Evolutionary conservation across 1,140 invertebrate genomes (phyloP).

Genomic region (Cotesia vestalis): DNA sequence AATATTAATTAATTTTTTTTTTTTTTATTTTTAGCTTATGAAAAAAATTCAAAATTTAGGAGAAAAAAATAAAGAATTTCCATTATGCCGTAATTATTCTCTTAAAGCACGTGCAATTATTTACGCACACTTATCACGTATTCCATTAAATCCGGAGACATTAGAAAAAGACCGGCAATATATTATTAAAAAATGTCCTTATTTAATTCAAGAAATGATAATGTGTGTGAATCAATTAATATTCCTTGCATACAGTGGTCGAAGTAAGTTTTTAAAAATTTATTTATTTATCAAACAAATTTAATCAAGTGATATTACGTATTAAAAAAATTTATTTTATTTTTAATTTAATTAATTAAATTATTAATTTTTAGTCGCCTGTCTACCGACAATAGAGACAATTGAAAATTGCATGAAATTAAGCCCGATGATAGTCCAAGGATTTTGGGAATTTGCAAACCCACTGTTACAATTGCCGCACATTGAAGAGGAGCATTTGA

Average conservation of each 20-base stretch:
- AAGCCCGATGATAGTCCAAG: slow-evolving; percentile 96
- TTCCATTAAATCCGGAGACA: slow-evolving; percentile 81
- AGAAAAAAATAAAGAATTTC: slow-evolving; percentile 95
- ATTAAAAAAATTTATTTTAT: slow-evolving; percentile 24
- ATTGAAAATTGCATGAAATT: slow-evolving; percentile 98
- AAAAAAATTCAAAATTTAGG: slow-evolving; percentile 86
- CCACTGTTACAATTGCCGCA: slow-evolving; percentile 95
- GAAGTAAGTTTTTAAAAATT: slow-evolving; percentile 71
- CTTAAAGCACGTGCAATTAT: slow-evolving; percentile 94
- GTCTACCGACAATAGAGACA: slow-evolving; percentile 90
- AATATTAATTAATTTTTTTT: slow-evolving; percentile 29
- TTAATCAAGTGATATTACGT: too few species aligned
- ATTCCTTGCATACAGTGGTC: slow-evolving; percentile 87
- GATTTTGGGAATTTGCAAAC: slow-evolving; percentile 92
- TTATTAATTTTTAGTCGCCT: slow-evolving; percentile 70
- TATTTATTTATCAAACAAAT: neutral
- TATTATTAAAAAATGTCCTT: slow-evolving; percentile 91
- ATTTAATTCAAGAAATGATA: slow-evolving; percentile 98
- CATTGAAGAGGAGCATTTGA: slow-evolving; percentile 91
- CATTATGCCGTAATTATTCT: slow-evolving; percentile 93
- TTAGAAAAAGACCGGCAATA: slow-evolving; percentile 88
- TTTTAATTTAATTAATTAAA: slow-evolving; percentile 20
- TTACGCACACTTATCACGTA: slow-evolving; percentile 90
- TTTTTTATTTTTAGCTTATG: slow-evolving; percentile 76
- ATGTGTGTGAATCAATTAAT: slow-evolving; percentile 94